Evolutionary conservation across 1,140 invertebrate species (phyloP).

Genomic region (Potamilus streckersoni): DNA sequence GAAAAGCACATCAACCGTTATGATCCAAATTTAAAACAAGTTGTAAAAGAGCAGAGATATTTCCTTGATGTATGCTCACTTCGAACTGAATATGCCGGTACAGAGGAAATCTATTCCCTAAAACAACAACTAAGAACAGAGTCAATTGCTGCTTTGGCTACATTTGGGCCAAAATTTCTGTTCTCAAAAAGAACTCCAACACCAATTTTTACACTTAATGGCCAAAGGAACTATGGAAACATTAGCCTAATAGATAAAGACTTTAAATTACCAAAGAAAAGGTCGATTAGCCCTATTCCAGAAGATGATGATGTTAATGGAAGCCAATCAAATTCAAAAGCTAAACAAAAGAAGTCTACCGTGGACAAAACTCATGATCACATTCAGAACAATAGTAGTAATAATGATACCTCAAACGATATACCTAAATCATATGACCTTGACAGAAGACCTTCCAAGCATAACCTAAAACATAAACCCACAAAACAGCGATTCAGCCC

Average conservation of each 20-base stretch:
- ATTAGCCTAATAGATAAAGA: background rate
- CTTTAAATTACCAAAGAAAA: background rate
- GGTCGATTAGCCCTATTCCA: background rate
- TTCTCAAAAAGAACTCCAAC: conserved; percentile 7
- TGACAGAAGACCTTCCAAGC: too few species aligned
- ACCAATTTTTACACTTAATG: conserved; percentile 8
- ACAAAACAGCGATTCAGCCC: too few species aligned
- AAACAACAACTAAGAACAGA: conserved; percentile 12
- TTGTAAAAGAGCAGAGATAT: conserved; percentile 20
- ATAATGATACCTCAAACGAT: too few species aligned
- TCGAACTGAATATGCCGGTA: conserved; percentile 27
- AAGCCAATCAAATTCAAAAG: background rate
- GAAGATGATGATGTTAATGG: background rate
- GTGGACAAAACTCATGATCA: conserved; percentile 1
- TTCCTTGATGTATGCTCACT: conserved; percentile 23
- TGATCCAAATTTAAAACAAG: conserved; percentile 15
- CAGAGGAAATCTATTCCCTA: conserved; percentile 24
- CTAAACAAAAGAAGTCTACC: conserved; percentile 7
- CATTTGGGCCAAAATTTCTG: background rate
- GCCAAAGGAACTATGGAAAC: background rate
- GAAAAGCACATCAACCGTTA: conserved; percentile 20
- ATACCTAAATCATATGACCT: too few species aligned
- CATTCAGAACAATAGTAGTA: too few species aligned
- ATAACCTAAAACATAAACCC: too few species aligned
- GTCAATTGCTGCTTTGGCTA: background rate